Conservation (phyloP, 2,888 invertebrate species). For the Junonia oenone region DNA sequence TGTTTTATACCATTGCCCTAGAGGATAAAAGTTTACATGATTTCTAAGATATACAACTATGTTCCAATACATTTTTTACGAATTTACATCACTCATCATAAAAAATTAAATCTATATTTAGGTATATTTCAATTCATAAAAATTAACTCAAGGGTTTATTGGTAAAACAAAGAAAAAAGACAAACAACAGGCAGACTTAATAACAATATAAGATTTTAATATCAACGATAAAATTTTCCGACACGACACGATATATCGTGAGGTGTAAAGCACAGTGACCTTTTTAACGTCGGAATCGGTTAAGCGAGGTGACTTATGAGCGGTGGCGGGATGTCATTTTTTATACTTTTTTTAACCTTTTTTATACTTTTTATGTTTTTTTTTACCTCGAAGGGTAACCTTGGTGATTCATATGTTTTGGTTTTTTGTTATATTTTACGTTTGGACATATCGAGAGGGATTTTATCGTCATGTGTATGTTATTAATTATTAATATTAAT, state of each 20-base stretch:
- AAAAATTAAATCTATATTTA: no score
- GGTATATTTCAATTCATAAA: no score
- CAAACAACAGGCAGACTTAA: no score
- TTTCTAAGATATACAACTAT: no score
- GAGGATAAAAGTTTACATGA: no score
- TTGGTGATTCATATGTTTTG: conserved; percentile 32
- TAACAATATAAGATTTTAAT: no score
- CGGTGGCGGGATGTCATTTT: conserved; percentile 37
- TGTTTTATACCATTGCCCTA: no score
- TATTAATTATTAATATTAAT: neutral
- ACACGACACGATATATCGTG: conserved; percentile 20
- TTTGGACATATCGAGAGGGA: neutral
- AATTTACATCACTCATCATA: no score
- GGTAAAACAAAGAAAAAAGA: no score
- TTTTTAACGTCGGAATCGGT: conserved; percentile 40
- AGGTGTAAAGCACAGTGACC: conserved; percentile 29
- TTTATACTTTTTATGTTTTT: conserved; percentile 30
- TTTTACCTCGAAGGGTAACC: conserved; percentile 32
- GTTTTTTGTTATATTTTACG: neutral
- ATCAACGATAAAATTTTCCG: neutral
- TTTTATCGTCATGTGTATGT: neutral
- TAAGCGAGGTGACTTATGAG: conserved; percentile 40
- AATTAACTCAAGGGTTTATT: no score
- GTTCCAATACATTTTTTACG: no score
- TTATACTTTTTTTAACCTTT: conserved; percentile 23